phyloP scores from a whole-genome alignment of 2,797 vertebrate genomes.

The Lophura swinhoii region DNA sequence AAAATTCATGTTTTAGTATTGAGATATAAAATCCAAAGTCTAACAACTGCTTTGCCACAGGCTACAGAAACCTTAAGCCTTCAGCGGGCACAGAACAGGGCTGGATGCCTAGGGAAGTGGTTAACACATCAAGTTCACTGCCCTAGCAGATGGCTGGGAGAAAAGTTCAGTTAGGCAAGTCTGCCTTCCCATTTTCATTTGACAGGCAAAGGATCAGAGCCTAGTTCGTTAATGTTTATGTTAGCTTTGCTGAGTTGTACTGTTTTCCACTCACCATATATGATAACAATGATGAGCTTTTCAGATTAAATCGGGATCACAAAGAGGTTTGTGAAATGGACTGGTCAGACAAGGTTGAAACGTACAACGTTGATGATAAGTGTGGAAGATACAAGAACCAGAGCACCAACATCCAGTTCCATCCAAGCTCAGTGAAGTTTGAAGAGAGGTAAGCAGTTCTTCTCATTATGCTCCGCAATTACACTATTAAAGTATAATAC shows the following conservation, averaged over 20 bases:
- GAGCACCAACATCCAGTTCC: conserved; percentile 82
- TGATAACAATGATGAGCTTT: background rate
- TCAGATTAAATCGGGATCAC: conserved; percentile 84
- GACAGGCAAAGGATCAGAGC: background rate
- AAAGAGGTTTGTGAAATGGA: conserved; percentile 88
- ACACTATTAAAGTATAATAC: background rate
- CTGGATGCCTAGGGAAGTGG: background rate
- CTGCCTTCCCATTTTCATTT: accelerated
- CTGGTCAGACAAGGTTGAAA: conserved; percentile 91
- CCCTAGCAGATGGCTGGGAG: accelerated
- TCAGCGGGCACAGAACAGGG: background rate
- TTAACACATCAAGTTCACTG: background rate
- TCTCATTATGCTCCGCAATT: background rate
- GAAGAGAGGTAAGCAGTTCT: conserved; percentile 86
- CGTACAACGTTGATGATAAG: conserved; percentile 84
- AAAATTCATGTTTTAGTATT: background rate
- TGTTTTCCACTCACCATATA: background rate
- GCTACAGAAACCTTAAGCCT: background rate
- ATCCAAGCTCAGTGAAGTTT: conserved; percentile 81
- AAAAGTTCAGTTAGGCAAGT: background rate
- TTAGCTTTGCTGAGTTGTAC: background rate
- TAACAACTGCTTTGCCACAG: background rate
- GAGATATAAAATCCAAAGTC: background rate
- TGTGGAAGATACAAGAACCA: conserved; percentile 81
- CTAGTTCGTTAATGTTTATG: background rate